Base-by-base conservation (phyloP, 2,888 invertebrate species). In the Gymnosoma rotundatum region DNA sequence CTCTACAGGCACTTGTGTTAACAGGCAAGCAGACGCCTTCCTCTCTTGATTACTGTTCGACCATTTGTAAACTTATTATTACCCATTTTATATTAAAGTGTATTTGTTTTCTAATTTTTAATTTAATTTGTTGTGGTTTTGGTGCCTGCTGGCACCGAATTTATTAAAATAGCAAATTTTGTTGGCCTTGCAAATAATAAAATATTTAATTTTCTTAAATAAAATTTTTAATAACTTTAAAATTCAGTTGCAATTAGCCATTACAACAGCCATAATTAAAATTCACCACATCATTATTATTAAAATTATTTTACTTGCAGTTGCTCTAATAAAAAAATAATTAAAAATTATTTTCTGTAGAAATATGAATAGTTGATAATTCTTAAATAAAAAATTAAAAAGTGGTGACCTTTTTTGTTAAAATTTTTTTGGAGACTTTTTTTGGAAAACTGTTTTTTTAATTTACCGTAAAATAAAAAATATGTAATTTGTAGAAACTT, bases 61-160 rank as follows among this genome's bases (percentile, higher is more conserved):
- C 20, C 45, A 66, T 63, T 74, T 61, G 61, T 18, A 48, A 61
- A 69, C 54, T 45, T 67, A 61, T 61, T 79, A n/a, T 67, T 67
- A 74, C 45, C 60, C 54, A 67, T 54, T 80, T 80, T 48, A 63
- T 48, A n/a, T 74, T 74, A 56, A 67, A 80, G 69, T 69, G 67
- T 73, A 61, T 80, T n/a, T n/a, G n/a, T n/a, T n/a, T n/a, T n/a
- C n/a, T n/a, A n/a, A 52, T 82, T 69, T 76, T 67, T 45, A 25
- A 25, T 25, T 25, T 69, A 80, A 83, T 83, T 84, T 84, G 73
- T 78, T 81, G 83, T 73, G 80, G 80, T 56, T 12, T 61, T 45
- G n/a, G 54, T 74, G 7, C 1, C 38, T 38, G 38, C 38, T 58
- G 63, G 61, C 42, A 63, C 20, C 18, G 52, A 50, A 3, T 3